Conservation (phyloP, 2,888 invertebrate species). For the Abscondita cerata region DNA sequence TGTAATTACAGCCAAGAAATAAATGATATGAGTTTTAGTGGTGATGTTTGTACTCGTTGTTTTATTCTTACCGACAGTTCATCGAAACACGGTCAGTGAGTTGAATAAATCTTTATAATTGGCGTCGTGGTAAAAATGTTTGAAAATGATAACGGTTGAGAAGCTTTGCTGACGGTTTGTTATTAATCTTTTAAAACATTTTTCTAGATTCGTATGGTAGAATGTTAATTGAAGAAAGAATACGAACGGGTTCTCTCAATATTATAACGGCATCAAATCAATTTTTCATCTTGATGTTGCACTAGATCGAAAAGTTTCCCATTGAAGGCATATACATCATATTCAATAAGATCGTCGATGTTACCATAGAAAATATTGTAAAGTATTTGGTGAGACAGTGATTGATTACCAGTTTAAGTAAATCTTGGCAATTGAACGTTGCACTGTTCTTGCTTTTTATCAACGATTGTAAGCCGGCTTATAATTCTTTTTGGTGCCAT, state of each 20-base stretch:
- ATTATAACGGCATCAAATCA: not conserved
- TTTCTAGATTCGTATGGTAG: too few species aligned
- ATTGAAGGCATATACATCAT: not conserved
- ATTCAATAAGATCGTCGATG: not conserved
- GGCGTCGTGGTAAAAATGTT: too few species aligned
- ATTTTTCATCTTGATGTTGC: not conserved
- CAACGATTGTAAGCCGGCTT: not conserved
- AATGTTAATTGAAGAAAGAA: too few species aligned
- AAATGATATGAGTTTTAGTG: too few species aligned
- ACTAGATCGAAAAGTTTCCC: not conserved
- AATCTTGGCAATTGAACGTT: not conserved
- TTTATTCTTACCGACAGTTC: too few species aligned
- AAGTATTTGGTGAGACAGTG: not conserved
- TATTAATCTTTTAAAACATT: too few species aligned
- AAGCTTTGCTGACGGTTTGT: too few species aligned
- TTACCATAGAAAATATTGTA: not conserved
- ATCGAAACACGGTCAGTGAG: too few species aligned
- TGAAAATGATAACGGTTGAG: too few species aligned
- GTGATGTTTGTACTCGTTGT: too few species aligned
- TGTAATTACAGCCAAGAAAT: too few species aligned
- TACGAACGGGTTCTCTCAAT: not conserved
- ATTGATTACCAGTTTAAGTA: not conserved
- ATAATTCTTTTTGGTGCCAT: not conserved
- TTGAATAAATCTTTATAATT: too few species aligned
- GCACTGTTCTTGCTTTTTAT: not conserved